A percentile compares a stretch with the other conserved stretches of the same genome.
Evolutionary conservation across 2,113 vertebrate species (phyloP).

Genomic region (Cyphomyrus discorhynchus): DNA sequence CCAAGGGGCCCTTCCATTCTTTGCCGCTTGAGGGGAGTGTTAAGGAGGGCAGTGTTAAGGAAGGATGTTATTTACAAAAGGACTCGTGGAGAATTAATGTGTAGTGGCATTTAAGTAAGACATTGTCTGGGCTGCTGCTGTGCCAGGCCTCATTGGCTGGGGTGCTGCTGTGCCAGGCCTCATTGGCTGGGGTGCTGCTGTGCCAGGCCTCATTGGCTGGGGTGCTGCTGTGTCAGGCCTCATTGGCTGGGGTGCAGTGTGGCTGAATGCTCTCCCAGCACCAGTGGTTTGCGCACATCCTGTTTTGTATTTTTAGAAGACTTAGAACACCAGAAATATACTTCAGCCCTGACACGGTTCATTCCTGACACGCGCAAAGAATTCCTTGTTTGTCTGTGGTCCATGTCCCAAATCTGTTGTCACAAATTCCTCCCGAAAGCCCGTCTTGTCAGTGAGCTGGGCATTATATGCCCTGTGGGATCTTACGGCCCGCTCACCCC

Average conservation of each 20-base stretch:
- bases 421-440: neutral
- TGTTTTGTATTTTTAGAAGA: neutral
- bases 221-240: neutral
- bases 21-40: neutral
- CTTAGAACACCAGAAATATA: neutral
- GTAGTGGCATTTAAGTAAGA: neutral
- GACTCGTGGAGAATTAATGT: neutral
- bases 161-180: neutral
- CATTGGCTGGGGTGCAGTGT: neutral
- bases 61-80: neutral
- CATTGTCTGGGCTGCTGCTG: neutral
- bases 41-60: neutral
- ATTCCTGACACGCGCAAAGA: neutral
- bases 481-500: neutral
- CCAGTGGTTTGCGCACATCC: neutral
- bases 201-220: neutral
- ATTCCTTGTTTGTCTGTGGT: neutral
- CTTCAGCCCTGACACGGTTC: neutral
- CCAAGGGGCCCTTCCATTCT: neutral
- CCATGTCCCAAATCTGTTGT: neutral
- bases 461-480: neutral
- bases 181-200: neutral
- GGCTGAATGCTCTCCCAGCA: neutral
- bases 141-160: neutral
- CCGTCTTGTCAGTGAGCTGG: neutral